Evolutionary conservation across 2,797 vertebrate species (phyloP), one percentile per base, ranked within the genome.

Genomic region (Malacoctenus gilli): DNA sequence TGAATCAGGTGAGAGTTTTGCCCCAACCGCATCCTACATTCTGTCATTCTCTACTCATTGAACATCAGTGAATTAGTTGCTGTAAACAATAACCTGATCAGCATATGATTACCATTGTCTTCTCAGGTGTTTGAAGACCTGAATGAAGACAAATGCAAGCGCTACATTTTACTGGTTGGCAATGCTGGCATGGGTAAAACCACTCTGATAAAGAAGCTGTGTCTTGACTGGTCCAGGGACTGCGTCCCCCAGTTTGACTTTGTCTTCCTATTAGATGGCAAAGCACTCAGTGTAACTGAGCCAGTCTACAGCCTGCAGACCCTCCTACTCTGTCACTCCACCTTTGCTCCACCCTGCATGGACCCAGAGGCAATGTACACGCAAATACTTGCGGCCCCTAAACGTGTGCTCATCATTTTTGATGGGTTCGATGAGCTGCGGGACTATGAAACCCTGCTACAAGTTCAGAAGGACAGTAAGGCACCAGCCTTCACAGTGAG

Each of bases 151-250:
- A 85, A 81, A 20, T 84, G 91, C 11, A 93, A 90, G 20, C 88
- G 69, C 4, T 89, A 93, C 36, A 79, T 94, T 1, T 71, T 93
- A 13, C 59, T 96, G 3, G 73, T 98, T 12, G 94, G 94, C 14
- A 94, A 92, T 54, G 90, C 93, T 0, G 94, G 96, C 15, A 90
- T 91, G 75, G 97, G 96, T 1, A 99, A 99, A 85, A 96, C 91
- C 39, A 88, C 87, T 2, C 88, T 95, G 19, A 82, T 92, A 42
- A 91, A 72, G 71, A 93, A 90, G 14, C 84, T 96, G 69, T 94
- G 93, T 60, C 77, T 89, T 3, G 94, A 95, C 68, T 99, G 97
- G 97, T 90, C 94, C 15, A 40, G 44, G 0, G 93, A 93, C 48
- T 64, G 68, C 52, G 72, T 95, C 52, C 85, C 90, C 1, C 91